Evolutionary conservation across 2,113 vertebrate species (phyloP), one percentile per base, ranked within the genome.

Genomic region (Oreochromis spilurus): DNA sequence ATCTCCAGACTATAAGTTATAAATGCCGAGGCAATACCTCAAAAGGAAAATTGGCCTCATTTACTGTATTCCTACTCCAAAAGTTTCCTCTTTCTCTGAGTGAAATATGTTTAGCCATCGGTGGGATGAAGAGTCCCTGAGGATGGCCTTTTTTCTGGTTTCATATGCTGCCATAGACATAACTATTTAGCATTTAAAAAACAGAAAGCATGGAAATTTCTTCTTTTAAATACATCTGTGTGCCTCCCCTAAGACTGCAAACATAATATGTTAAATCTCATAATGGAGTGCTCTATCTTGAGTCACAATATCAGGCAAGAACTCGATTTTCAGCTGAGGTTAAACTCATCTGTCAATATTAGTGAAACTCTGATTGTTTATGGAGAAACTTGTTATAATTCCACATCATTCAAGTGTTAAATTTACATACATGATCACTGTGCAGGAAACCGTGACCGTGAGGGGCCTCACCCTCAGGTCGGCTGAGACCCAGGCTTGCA

Each of bases 1-100:
- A 83, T 17, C 75, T 67, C 82, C 9, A 83, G 60, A 86, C 36
- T n/a, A 34, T 77, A 75, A 57, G 40, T 53, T 79, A 24, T 53
- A 88, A 75, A 83, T 13, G 45, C 58, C 55, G 40, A 14, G 29
- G 79, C 19, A 79, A 82, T 70, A 67, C 70, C 48, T 82, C 78
- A 54, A 62, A 84, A 70, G 80, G 82, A 90, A 78, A 53, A 55
- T 29, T 86, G 31, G 84, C 52, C 45, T 85, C 43, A 84, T 82
- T 62, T 72, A 40, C 60, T 29, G 7, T 70, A 77, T 81, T 53
- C n/a, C 26, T 16, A 36, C 40, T 26, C 53, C 52, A 82, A 54
- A 83, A 52, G 36, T 65, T 79, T 84, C 34, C 40, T 62, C 26
- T 82, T 57, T 89, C 55, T 26, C 43, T 58, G 16, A 77, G 45